Conservation (phyloP, 53 echinoderm and acorn worm genomes). For the Antedon mediterranea region DNA sequence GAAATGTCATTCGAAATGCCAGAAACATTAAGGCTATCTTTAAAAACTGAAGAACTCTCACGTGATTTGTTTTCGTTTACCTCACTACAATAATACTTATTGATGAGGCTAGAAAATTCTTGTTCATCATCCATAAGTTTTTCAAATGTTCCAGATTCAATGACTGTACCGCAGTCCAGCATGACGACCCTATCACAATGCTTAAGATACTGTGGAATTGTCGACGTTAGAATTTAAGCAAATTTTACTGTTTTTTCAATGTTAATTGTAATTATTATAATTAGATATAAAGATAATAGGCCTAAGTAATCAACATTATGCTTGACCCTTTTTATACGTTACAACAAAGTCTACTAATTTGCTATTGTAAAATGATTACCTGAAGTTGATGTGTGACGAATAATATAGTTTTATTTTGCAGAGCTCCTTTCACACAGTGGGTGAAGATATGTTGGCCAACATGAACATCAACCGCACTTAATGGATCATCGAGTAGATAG, state of each 20-base stretch:
- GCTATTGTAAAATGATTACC: no score
- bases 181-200: background rate
- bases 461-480: constrained; percentile 85
- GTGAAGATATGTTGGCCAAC: constrained; percentile 79
- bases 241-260: no score
- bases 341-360: no score
- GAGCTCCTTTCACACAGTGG: constrained; percentile 47
- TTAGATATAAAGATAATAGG: no score
- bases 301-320: no score
- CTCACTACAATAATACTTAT: background rate
- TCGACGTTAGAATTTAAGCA: background rate
- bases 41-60: no score
- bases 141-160: background rate
- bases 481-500: constrained; percentile 71
- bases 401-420: constrained; percentile 48
- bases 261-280: no score
- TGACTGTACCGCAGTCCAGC: background rate
- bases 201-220: constrained; percentile 22
- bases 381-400: constrained; percentile 79
- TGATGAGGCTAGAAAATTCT: background rate
- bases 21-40: no score
- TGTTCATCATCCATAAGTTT: background rate
- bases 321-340: no score
- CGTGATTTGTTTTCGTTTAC: background rate
- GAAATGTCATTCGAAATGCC: no score